Evolutionary conservation across 2,113 vertebrate species (phyloP), one percentile per base, ranked within the genome.

Genomic region (Ptyas mucosa): DNA sequence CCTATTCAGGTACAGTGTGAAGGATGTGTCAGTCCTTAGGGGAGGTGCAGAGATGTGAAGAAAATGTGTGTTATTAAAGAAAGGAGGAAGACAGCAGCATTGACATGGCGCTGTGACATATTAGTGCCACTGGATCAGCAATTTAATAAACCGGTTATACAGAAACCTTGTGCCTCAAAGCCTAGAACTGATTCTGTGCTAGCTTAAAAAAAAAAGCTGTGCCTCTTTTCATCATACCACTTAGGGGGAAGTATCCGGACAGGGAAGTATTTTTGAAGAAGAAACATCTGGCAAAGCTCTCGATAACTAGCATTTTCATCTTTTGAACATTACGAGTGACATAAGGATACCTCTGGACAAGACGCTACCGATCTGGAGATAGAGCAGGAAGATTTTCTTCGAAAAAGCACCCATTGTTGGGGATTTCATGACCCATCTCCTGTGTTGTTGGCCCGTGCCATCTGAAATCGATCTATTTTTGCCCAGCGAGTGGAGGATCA

Each of bases 21-120:
- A 61, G 55, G 46, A 93, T 86, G 23, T 64, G 46, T 87, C 88
- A 85, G 49, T 92, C 52, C 69, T 53, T 53, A 29, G 43, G 39
- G 55, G 89, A 93, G 81, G 81, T n/a, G n/a, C 86, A 89, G 58
- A 90, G 53, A 86, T 49, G 34, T 61, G 88, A 85, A 58, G 92
- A 49, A 55, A 86, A 90, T 86, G 29, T 58, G 46, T 61, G n/a
- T 53, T 54, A 90, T 53, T 49, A 11, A 34, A 46, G 15, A 58
- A 86, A 34, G 58, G 58, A 53, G 23, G 54, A 53, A 86, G 34
- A 34, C 53, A 39, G 49, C 23, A 75, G 69, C 55, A 57, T 46
- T 57, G 69, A 18, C 92, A 52, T 11, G 57, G 23, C 5, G 9
- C 2, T 23, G 14, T 43, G 89, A 34, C 39, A 34, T 69, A 85